phyloP scores from a whole-genome alignment of 2,113 vertebrate species.

The Pogona vitticeps region DNA sequence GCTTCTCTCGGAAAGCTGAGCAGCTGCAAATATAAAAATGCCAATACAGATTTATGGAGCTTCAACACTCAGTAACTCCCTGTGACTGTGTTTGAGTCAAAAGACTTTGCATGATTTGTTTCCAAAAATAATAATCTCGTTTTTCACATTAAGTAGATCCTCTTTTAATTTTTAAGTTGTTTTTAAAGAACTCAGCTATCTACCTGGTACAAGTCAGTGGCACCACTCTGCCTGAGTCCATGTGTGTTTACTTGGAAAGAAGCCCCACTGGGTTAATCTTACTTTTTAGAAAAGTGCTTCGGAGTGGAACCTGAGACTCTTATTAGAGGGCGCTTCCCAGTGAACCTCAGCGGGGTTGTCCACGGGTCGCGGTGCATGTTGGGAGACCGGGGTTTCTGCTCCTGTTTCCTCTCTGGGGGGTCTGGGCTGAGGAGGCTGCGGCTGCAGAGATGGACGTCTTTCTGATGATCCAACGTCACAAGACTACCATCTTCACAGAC shows the following conservation, averaged over 20 bases:
- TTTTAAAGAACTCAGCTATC: too few relatives aligned
- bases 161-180: not conserved
- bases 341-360: not conserved
- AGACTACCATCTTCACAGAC: constrained; percentile 92
- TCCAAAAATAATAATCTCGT: not conserved
- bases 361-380: constrained; percentile 29
- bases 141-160: not conserved
- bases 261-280: too few relatives aligned
- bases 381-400: constrained; percentile 11
- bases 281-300: too few relatives aligned
- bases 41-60: not conserved
- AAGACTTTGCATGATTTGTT: not conserved
- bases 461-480: constrained; percentile 90
- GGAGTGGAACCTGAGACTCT: too few relatives aligned
- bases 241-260: too few relatives aligned
- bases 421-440: constrained; percentile 18
- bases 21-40: not conserved
- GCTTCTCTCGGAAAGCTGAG: not conserved
- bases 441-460: constrained; percentile 6
- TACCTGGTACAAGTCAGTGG: too few relatives aligned
- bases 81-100: not conserved
- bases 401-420: constrained; percentile 37
- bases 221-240: too few relatives aligned
- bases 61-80: not conserved
- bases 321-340: not conserved